Base-by-base conservation (phyloP, 2,888 invertebrate species). In the Lottia gigantea region DNA sequence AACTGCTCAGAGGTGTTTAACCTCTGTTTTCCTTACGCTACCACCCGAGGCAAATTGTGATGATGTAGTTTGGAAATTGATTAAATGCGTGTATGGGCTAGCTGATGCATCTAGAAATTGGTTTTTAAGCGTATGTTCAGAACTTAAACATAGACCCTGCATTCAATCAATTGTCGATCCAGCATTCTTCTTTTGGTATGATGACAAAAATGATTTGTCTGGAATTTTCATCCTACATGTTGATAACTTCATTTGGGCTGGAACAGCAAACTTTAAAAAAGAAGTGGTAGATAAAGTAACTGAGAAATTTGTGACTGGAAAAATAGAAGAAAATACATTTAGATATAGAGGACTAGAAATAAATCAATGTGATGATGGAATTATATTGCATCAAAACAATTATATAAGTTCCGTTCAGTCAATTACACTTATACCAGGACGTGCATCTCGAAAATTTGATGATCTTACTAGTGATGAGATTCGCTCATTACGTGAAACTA, bases 211-310 rank as follows among this genome's bases (percentile, higher is more conserved):
- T 8, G 40, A 46, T n/a, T 40, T 74, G 19, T 49, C 67, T 64
- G 75, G 75, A 31, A 63, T 76, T 12, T 67, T 76, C 40, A 31
- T 71, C 14, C 62, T 70, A 64, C 77, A 77, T 71, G 72, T 77
- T 8, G 75, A 77, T 67, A 73, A 78, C 49, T 75, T 74, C 63
- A 62, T 76, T 0, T 73, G 74, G 73, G 71, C 67, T 47, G 75
- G 76, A 23, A 62, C 55, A 49, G 45, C 19, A 25, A 19, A 62
- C 6, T 76, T 76, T 65, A 65, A 73, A 46, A 15, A 69, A 15
- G 65, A 62, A 1, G 74, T 76, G 3, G 70, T 76, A 19, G 16
- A 46, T 25, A 45, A 67, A 15, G 46, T 78, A 15, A 67, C 66
- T 40, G 31, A 31, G 23, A 70, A 63, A 61, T 74, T 76, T 67